Base-by-base conservation (phyloP, 2,888 invertebrate genomes). In the Noctua pronuba region DNA sequence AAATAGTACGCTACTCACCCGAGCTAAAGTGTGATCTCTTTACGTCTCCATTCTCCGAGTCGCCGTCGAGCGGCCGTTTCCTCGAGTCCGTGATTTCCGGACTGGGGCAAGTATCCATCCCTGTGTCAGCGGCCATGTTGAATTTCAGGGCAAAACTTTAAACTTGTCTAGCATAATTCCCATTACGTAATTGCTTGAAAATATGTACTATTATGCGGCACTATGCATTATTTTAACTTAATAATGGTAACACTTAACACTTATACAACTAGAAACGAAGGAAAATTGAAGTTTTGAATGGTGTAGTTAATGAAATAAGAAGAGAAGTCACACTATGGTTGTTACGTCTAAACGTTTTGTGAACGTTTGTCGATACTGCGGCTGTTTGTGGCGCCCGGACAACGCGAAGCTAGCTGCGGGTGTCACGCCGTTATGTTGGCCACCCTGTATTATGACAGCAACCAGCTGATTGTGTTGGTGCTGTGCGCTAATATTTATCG, bases 61-160 rank as follows among this genome's bases (percentile, higher is more conserved):
- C 98, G 90, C 98, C 98, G 97, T 98, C 98, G 93, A 98, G 97
- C 92, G 98, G 98, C 96, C 98, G 97, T 97, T 98, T 98, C 97
- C 98, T 98, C 96, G 98, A 98, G 97, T 98, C 98, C 95, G 98
- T 97, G 97, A 98, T 98, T 97, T 98, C 98, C 97, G 98, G 98
- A 97, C 98, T 98, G 96, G 98, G 98, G 97, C 98, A 98, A 97
- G 98, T 98, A 97, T 98, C 98, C 98, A 98, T 98, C 97, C 98
- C 98, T 97, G 98, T 98, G 97, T 98, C 98, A 97, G 98, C 98
- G 97, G 98, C 98, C 98, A 98, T 98, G 97, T 98, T 98, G 97
- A 95, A 96, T 96, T 96, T 96, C 96, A 96, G 96, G 95, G 95
- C 94, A 96, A 96, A 96, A 96, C 96, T 96, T 96, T 95, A 93